A percentile compares a stretch with the other conserved stretches of the same genome.
Conservation (phyloP, 1,140 invertebrate genomes). For the Samia ricini region DNA sequence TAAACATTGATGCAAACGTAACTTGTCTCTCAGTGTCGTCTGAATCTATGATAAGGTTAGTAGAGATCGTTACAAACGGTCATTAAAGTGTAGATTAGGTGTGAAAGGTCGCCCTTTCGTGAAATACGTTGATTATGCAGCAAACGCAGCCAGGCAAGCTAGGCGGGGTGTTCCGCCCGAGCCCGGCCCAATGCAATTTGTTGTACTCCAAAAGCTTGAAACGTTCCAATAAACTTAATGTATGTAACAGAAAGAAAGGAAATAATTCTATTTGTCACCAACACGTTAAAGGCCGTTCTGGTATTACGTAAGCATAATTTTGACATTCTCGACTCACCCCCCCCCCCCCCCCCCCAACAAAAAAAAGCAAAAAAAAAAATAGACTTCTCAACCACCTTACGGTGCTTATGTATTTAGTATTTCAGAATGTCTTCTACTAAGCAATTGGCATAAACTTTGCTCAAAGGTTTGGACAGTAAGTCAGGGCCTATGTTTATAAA, state of each 20-base stretch:
- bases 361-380: no score
- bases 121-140: background rate
- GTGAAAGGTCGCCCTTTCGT: background rate
- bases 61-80: background rate
- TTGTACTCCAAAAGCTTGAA: background rate
- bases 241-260: no score
- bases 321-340: no score
- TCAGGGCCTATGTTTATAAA: no score
- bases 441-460: no score
- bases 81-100: background rate
- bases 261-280: background rate
- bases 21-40: background rate
- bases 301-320: no score
- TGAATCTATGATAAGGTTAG: background rate
- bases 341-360: no score
- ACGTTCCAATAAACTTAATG: background rate
- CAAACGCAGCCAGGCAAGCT: background rate
- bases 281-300: background rate
- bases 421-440: no score
- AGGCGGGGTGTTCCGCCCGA: background rate
- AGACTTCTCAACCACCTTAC: no score
- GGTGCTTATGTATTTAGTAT: no score
- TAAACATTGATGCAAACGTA: background rate
- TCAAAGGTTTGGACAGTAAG: no score
- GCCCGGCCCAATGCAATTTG: background rate